Evolutionary conservation across 2,113 vertebrate species (phyloP).

Genomic region (Aegithalos caudatus): DNA sequence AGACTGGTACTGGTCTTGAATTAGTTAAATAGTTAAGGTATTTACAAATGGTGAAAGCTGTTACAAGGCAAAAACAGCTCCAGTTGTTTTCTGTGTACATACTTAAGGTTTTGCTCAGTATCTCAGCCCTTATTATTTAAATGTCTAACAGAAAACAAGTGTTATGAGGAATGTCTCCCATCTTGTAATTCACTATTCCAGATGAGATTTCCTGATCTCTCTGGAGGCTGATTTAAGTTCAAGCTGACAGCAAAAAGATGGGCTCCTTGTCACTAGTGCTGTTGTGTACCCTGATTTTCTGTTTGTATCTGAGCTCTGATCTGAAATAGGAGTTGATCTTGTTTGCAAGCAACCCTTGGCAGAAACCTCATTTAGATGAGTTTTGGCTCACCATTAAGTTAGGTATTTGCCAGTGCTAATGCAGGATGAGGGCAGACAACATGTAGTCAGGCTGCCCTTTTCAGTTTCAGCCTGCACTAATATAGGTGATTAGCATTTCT

Average conservation of each 20-base stretch:
- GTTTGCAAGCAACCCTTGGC: not conserved
- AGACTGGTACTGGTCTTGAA: not conserved
- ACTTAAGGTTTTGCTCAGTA: not conserved
- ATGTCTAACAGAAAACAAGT: not conserved
- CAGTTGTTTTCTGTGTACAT: not conserved
- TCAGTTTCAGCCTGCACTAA: not conserved
- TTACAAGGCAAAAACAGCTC: not conserved
- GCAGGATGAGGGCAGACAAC: not conserved
- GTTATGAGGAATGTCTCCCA: not conserved
- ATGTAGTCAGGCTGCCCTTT: not conserved
- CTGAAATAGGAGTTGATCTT: not conserved
- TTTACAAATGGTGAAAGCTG: not conserved
- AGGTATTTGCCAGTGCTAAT: not conserved
- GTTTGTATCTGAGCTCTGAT: not conserved
- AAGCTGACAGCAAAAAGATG: not conserved
- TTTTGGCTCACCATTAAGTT: not conserved
- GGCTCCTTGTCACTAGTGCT: not conserved
- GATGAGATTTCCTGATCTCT: not conserved
- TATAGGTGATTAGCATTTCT: not conserved
- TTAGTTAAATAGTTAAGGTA: not conserved
- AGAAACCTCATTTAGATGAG: not conserved
- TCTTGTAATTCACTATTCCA: not conserved
- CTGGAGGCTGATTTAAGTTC: not conserved
- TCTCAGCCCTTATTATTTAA: not conserved
- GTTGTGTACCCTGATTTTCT: not conserved